Evolutionary conservation across 2,797 vertebrate genomes (phyloP), one percentile per base, ranked within the genome.

Genomic region (Poeciliopsis gracilis): DNA sequence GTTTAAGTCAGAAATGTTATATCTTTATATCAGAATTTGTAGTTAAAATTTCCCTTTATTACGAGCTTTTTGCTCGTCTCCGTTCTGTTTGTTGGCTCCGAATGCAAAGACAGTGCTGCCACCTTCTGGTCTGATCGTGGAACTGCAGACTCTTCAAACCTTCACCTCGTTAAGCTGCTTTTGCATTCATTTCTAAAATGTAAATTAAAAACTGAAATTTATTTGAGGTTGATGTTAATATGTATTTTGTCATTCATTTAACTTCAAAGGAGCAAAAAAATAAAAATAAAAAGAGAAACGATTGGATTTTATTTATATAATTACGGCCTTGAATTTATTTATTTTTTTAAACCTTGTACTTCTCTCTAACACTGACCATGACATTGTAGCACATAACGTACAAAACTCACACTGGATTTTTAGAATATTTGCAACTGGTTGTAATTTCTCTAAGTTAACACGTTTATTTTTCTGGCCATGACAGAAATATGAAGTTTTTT

Each of bases 21-120:
- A 12, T 6, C 11, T 12, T 25, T 25, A 67, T 43, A 43, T 43
- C 9, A 23, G 57, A 30, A 20, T 63, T 36, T 63, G 30, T 63
- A 12, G 5, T 12, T 67, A 5, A 67, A 43, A n/a, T 25, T 2
- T 23, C 6, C 2, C 18, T 61, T 36, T 38, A 12, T 1, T 11
- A 43, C 25, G 36, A 38, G 36, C 36, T 38, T 38, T 38, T 72
- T 59, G 20, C 43, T 36, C 0, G 8, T 7, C 41, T 53, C 33
- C 33, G 2, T 63, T 6, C 47, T 16, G 30, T 43, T 25, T 59
- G 28, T 57, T 67, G 20, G 20, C 49, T 30, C 53, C 53, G 10
- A 55, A 55, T 25, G 12, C 25, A 55, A 55, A 72, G 86, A 45
- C 23, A 33, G 82, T 90, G 88, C 92, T 95, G 92, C 95, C 95